Evolutionary conservation across 1,140 invertebrate species (phyloP).

Genomic region (Neotoxoptera formosana): DNA sequence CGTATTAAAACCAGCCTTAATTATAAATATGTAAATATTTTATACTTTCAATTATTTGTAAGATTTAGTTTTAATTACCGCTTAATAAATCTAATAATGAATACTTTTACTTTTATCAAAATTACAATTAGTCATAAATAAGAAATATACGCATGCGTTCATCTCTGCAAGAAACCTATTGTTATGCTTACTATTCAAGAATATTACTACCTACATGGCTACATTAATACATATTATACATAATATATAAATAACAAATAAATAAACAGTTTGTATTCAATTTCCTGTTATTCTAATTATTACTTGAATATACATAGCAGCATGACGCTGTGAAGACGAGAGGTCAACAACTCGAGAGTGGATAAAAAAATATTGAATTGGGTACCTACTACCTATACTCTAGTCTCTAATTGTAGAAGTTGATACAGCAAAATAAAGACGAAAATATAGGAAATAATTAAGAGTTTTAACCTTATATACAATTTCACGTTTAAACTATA

Average conservation of each 20-base stretch:
- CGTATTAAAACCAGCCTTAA: neutral
- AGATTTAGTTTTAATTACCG: too few relatives aligned
- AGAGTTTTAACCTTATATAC: neutral
- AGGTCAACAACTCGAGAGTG: neutral
- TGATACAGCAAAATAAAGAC: neutral
- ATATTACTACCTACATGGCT: too few relatives aligned
- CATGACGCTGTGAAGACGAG: neutral
- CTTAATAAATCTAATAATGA: neutral
- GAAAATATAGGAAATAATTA: neutral
- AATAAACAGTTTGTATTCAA: neutral
- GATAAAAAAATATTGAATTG: neutral
- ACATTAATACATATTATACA: neutral
- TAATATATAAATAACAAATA: neutral
- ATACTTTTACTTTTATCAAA: neutral
- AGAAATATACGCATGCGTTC: neutral
- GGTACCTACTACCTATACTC: neutral
- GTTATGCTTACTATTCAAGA: neutral
- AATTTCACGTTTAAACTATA: neutral
- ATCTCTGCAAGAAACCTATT: neutral
- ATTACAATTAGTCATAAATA: neutral
- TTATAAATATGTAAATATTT: neutral
- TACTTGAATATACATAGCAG: neutral
- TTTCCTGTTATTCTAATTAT: neutral
- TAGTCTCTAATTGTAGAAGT: neutral
- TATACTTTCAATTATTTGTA: neutral